Evolutionary conservation across 2,113 vertebrate species (phyloP).

Genomic region (Antigone vipio): DNA sequence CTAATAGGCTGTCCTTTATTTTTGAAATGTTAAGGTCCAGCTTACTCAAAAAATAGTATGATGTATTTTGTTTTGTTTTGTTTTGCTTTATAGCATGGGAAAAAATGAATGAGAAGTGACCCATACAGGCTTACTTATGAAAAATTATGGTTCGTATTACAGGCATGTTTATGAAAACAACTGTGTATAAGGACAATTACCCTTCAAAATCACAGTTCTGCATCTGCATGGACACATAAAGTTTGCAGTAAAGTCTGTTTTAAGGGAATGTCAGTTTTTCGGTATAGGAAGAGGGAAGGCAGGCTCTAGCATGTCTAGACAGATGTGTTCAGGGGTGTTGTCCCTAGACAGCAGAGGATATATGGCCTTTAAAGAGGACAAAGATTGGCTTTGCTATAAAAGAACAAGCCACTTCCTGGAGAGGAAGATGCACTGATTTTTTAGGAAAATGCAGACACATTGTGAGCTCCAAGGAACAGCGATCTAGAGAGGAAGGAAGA

Average conservation of each 20-base stretch:
- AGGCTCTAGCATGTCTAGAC: constrained; percentile 28
- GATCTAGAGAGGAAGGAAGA: constrained; percentile 58
- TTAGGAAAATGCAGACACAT: constrained; percentile 52
- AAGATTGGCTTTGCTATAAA: constrained; percentile 65
- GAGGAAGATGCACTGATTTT: constrained; percentile 56
- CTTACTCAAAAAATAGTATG: background rate
- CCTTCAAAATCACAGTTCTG: background rate
- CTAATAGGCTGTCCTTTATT: constrained; percentile 11
- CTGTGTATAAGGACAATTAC: background rate
- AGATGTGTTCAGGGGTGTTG: constrained; percentile 14
- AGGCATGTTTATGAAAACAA: background rate
- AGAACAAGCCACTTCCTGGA: constrained; percentile 58
- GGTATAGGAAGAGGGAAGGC: background rate
- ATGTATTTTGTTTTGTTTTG: background rate
- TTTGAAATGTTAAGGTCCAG: constrained; percentile 22
- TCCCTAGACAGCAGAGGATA: constrained; percentile 60
- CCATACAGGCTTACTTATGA: background rate
- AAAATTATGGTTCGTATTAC: background rate
- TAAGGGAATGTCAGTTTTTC: background rate
- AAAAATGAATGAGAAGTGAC: constrained; percentile 38
- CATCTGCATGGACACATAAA: background rate
- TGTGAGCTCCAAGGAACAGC: constrained; percentile 30
- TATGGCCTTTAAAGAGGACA: constrained; percentile 15
- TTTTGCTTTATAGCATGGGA: constrained; percentile 43
- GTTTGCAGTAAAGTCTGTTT: background rate